A percentile compares a stretch with the other conserved stretches of the same genome.
These are phyloP conservation scores for Argyrosomus regius DNA, from an alignment of 2,797 vertebrate species.

Conservation along the genomic window DNA sequence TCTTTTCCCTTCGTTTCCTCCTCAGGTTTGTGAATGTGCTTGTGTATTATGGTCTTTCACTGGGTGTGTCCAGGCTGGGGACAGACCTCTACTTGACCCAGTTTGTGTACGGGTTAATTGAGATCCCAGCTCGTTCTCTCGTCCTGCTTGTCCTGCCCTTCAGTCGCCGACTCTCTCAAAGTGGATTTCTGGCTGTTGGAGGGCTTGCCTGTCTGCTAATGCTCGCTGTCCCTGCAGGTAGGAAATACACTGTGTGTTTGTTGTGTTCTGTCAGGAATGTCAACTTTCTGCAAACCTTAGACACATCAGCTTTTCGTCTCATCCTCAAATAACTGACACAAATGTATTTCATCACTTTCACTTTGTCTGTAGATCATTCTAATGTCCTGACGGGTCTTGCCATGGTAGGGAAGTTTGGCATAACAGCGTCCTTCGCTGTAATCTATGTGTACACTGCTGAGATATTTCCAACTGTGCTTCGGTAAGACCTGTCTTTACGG, in stretches of 20 bases:
- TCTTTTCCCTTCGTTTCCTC: neutral
- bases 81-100: conserved; percentile 91
- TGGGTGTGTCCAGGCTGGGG: conserved; percentile 90
- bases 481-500: conserved; percentile 55
- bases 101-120: conserved; percentile 89
- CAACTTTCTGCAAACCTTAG: neutral
- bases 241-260: neutral
- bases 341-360: neutral
- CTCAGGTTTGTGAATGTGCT: conserved; percentile 91
- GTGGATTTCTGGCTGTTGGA: conserved; percentile 78
- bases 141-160: conserved; percentile 79
- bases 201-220: conserved; percentile 83
- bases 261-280: neutral
- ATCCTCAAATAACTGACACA: neutral
- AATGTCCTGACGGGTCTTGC: conserved; percentile 81
- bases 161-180: conserved; percentile 78
- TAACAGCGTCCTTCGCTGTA: conserved; percentile 92
- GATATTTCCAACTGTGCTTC: conserved; percentile 91
- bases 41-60: conserved; percentile 90
- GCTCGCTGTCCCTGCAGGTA: conserved; percentile 79
- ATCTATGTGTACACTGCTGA: conserved; percentile 95
- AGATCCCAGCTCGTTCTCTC: conserved; percentile 87
- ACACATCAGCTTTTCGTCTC: neutral
- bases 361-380: conserved; percentile 68
- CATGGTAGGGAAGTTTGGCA: conserved; percentile 94